These are phyloP conservation scores for Bacillus rossius DNA, from an alignment of 1,140 invertebrate species.

Conservation along the genomic window DNA sequence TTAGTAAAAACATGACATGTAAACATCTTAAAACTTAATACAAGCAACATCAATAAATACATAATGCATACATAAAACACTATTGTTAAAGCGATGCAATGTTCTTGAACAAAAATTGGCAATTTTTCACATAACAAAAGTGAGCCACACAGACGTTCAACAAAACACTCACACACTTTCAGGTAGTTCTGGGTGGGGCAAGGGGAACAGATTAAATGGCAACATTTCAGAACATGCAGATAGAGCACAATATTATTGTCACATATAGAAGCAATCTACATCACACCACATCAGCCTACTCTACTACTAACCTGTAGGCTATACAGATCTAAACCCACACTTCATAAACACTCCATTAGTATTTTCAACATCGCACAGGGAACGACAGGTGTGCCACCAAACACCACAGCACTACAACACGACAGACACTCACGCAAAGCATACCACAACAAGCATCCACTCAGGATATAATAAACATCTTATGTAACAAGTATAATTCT, in stretches of 20 bases:
- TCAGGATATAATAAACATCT: not conserved
- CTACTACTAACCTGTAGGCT: not conserved
- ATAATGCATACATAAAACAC: too few species aligned
- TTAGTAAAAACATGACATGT: too few species aligned
- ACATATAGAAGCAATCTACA: conserved; percentile 16
- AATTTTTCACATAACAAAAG: too few species aligned
- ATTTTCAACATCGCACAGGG: not conserved
- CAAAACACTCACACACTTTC: too few species aligned
- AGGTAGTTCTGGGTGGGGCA: too few species aligned
- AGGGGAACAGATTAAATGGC: too few species aligned
- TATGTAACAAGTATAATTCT: conserved; percentile 1
- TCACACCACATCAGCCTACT: not conserved
- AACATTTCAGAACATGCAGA: too few species aligned
- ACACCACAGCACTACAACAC: not conserved
- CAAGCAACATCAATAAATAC: too few species aligned
- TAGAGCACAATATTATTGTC: conserved; percentile 11
- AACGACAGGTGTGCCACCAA: not conserved
- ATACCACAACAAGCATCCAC: not conserved
- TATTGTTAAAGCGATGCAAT: too few species aligned
- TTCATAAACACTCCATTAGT: not conserved
- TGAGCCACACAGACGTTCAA: too few species aligned
- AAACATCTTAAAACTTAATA: too few species aligned
- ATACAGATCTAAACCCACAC: not conserved
- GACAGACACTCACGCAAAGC: not conserved
- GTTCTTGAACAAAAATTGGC: too few species aligned